These are phyloP conservation scores for Buathra laborator DNA, from an alignment of 2,888 invertebrate species.

Conservation along the genomic window DNA sequence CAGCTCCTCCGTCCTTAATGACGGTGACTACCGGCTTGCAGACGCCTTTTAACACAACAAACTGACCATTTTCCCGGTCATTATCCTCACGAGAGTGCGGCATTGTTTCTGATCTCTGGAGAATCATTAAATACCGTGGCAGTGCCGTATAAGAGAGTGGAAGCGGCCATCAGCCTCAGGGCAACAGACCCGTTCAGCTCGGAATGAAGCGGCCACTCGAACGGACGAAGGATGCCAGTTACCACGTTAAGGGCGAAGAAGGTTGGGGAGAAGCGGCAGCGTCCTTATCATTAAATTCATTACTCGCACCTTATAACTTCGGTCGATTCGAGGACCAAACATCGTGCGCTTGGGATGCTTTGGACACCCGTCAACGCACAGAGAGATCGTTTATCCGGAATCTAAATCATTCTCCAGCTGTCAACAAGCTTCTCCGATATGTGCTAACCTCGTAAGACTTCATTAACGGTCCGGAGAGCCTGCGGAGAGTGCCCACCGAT, in stretches of 20 bases:
- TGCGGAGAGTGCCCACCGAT: constrained; percentile 66
- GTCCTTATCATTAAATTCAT: constrained; percentile 82
- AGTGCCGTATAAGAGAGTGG: constrained; percentile 50
- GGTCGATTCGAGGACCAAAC: constrained; percentile 69
- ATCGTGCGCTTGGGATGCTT: constrained; percentile 6
- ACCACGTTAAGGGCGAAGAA: constrained; percentile 37
- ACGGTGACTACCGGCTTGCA: constrained; percentile 76
- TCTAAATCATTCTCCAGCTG: constrained; percentile 77
- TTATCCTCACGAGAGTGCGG: constrained; percentile 77
- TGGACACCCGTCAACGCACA: constrained; percentile 62
- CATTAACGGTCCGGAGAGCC: constrained; percentile 76
- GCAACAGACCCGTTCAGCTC: background rate
- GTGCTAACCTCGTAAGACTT: constrained; percentile 76
- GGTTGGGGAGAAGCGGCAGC: constrained; percentile 54
- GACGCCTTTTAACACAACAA: constrained; percentile 76
- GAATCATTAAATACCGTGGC: constrained; percentile 72
- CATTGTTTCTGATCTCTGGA: constrained; percentile 79
- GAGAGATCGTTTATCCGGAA: constrained; percentile 79
- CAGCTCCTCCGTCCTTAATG: constrained; percentile 71
- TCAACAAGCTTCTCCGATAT: constrained; percentile 25
- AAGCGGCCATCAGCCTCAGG: constrained; percentile 33
- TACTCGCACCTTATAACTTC: constrained; percentile 76
- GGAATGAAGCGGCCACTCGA: constrained; percentile 20
- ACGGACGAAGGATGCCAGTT: constrained; percentile 19
- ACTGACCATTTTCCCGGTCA: constrained; percentile 79